phyloP scores from a whole-genome alignment of 2,888 invertebrate genomes.

The Sminthurides aquaticus region DNA sequence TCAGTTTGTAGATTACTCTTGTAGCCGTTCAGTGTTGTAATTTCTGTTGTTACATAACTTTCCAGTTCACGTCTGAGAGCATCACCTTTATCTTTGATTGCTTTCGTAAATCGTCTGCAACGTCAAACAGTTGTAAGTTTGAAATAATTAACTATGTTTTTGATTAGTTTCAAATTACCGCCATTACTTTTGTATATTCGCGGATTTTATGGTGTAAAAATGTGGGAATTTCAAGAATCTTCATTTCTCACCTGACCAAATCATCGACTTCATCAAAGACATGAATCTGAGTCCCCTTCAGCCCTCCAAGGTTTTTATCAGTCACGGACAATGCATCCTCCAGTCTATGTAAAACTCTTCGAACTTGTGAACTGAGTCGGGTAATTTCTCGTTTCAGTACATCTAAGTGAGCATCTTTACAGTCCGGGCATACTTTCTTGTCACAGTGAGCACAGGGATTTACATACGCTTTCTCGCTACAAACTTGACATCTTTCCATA shows the following conservation, averaged over 20 bases:
- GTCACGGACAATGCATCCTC: constrained; percentile 76
- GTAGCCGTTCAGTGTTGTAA: constrained; percentile 72
- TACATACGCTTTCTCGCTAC: constrained; percentile 85
- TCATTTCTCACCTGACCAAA: constrained; percentile 57
- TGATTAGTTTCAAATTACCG: no score
- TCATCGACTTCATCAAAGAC: constrained; percentile 92
- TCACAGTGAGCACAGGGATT: constrained; percentile 90
- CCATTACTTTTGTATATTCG: no score
- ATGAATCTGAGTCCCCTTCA: constrained; percentile 81
- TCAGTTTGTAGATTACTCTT: constrained; percentile 92
- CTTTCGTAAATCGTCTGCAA: constrained; percentile 68
- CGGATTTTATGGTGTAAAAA: no score
- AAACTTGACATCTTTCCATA: constrained; percentile 88
- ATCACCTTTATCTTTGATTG: constrained; percentile 81
- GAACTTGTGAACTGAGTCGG: constrained; percentile 79
- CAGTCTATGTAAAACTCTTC: constrained; percentile 77
- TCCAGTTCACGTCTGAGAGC: constrained; percentile 82
- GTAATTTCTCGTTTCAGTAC: constrained; percentile 84
- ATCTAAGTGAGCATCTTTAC: constrained; percentile 89
- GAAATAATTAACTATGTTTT: no score
- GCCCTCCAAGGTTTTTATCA: constrained; percentile 78
- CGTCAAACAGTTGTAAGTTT: no score
- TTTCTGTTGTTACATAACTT: constrained; percentile 79
- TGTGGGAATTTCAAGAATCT: no score
- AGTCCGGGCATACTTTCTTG: constrained; percentile 92